phyloP scores from a whole-genome alignment of 35 echinoderm and acorn worm species.

The Anneissia japonica region DNA sequence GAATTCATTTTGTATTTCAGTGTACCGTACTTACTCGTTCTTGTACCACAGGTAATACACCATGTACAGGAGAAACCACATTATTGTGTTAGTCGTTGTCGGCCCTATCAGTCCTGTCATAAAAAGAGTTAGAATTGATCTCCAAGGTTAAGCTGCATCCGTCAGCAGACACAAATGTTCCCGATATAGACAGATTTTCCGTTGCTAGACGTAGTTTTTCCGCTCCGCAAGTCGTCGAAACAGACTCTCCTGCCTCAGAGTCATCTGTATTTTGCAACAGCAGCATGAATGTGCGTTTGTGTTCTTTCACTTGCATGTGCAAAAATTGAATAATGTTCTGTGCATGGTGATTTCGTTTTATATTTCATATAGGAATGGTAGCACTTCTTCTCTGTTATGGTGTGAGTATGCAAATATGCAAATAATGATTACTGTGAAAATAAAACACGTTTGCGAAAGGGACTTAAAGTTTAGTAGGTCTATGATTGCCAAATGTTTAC shows the following conservation, averaged over 20 bases:
- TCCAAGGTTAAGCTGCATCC: neutral
- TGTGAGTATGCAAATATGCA: neutral
- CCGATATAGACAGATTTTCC: too few relatives aligned
- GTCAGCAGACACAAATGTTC: neutral
- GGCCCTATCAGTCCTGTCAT: conserved; percentile 65
- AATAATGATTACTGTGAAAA: too few relatives aligned
- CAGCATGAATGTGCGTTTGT: neutral
- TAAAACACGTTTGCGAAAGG: conserved; percentile 9
- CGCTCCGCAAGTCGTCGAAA: neutral
- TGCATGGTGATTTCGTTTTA: neutral
- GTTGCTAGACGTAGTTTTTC: neutral
- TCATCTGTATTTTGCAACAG: conserved; percentile 17
- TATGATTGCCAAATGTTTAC: too few relatives aligned
- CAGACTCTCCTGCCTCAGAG: neutral
- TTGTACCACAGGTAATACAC: conserved; percentile 41
- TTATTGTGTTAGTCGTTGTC: conserved; percentile 38
- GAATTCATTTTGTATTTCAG: too few relatives aligned
- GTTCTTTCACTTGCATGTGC: neutral
- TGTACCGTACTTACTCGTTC: conserved; percentile 37
- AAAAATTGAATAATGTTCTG: neutral
- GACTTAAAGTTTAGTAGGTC: conserved; percentile 43
- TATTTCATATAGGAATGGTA: neutral
- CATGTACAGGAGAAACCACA: conserved; percentile 26
- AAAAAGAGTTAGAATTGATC: conserved; percentile 40
- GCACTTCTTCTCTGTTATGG: neutral